Conservation (phyloP, 2,113 vertebrate genomes). For the Conger conger region DNA sequence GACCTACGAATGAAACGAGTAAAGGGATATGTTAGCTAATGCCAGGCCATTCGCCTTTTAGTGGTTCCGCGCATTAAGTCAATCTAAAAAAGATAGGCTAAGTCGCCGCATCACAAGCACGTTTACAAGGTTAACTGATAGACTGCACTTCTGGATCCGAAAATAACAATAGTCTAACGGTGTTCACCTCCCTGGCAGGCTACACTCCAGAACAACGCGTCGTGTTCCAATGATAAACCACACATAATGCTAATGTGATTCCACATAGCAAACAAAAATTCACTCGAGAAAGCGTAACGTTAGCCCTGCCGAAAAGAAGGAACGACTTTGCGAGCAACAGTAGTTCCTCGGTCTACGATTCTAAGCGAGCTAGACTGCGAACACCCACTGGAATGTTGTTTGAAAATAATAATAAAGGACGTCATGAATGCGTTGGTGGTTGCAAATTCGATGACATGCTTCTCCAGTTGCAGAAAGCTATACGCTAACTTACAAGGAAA, state of each 20-base stretch:
- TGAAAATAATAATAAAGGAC: background rate
- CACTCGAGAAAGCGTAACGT: background rate
- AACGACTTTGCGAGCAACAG: background rate
- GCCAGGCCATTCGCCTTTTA: background rate
- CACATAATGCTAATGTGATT: background rate
- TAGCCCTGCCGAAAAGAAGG: background rate
- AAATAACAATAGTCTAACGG: background rate
- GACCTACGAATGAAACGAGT: background rate
- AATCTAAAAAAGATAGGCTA: background rate
- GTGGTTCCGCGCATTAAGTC: background rate
- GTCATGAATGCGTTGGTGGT: background rate
- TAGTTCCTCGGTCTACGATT: background rate
- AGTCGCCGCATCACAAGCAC: background rate
- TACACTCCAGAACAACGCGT: background rate
- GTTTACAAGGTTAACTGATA: background rate
- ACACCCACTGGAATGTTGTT: background rate
- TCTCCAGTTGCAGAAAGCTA: no score
- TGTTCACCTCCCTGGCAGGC: background rate
- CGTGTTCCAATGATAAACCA: constrained; percentile 6
- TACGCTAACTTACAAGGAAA: background rate
- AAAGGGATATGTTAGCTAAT: background rate
- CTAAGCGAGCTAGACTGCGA: background rate
- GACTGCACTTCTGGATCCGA: background rate
- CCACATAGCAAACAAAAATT: background rate
- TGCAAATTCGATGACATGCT: background rate